phyloP scores from a whole-genome alignment of 2,797 vertebrate species.

The Notolepis coatsorum region DNA sequence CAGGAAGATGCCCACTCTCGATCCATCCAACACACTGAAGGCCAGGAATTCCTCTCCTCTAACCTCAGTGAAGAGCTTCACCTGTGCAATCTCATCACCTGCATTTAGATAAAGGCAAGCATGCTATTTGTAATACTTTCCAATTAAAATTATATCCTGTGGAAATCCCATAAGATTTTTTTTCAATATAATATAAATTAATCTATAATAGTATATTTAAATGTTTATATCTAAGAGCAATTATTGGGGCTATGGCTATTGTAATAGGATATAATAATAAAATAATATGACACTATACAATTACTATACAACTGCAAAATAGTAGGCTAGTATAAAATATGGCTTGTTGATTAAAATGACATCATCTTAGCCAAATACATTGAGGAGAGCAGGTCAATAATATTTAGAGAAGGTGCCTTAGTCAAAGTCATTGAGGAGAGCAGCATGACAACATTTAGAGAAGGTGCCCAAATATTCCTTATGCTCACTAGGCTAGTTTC shows the following conservation, averaged over 20 bases:
- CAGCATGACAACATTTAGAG: neutral
- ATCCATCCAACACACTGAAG: slow-evolving; percentile 22
- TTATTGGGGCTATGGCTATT: too few relatives aligned
- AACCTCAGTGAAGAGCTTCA: slow-evolving; percentile 25
- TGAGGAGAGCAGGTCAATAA: neutral
- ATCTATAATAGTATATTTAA: too few relatives aligned
- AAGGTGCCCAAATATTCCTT: neutral
- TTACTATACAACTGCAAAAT: slow-evolving; percentile 14
- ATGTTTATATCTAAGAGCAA: too few relatives aligned
- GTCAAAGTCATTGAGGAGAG: too few relatives aligned
- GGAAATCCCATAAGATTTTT: slow-evolving; percentile 18
- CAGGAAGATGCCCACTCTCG: slow-evolving; percentile 16
- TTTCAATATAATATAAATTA: too few relatives aligned
- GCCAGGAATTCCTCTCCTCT: slow-evolving; percentile 24
- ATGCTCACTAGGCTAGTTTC: neutral
- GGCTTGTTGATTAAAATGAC: neutral
- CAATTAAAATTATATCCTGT: too few relatives aligned
- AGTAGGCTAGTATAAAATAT: slow-evolving; percentile 26
- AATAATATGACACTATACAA: too few relatives aligned
- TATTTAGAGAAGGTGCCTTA: neutral
- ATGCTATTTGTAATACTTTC: slow-evolving; percentile 13
- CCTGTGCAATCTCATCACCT: slow-evolving; percentile 33
- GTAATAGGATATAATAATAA: too few relatives aligned
- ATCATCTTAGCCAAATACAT: slow-evolving; percentile 3
- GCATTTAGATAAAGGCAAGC: slow-evolving; percentile 29